Conservation (phyloP, 2,888 invertebrate species). For the Tholera decimalis region DNA sequence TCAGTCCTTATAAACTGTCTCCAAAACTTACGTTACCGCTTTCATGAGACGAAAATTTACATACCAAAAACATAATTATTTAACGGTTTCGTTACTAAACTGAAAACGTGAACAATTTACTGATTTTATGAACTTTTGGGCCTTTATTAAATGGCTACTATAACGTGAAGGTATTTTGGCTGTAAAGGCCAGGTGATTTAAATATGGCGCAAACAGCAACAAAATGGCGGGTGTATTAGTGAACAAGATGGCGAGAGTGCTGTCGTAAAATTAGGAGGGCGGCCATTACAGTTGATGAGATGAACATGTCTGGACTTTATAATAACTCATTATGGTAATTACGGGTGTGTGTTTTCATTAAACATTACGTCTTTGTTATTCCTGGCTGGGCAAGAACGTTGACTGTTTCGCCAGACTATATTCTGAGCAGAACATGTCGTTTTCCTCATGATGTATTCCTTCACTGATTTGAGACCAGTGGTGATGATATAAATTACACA, state of each 20-base stretch:
- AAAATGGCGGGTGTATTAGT: constrained; percentile 53
- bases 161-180: constrained; percentile 37
- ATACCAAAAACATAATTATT: constrained; percentile 55
- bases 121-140: constrained; percentile 57
- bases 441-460: neutral
- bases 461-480: too few relatives aligned
- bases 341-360: constrained; percentile 38
- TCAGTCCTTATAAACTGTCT: constrained; percentile 35
- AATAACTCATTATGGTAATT: constrained; percentile 56
- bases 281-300: constrained; percentile 51
- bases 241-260: constrained; percentile 48
- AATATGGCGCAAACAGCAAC: constrained; percentile 55
- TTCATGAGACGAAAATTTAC: constrained; percentile 47
- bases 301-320: constrained; percentile 49
- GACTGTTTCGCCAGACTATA: neutral
- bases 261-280: constrained; percentile 43
- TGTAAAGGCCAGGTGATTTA: constrained; percentile 58
- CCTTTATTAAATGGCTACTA: constrained; percentile 53
- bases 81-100: constrained; percentile 42
- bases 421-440: neutral
- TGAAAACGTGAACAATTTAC: constrained; percentile 57
- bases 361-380: constrained; percentile 33
- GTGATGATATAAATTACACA: too few relatives aligned
- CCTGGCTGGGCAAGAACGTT: neutral
- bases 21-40: constrained; percentile 40